Conservation (phyloP, 2,797 vertebrate genomes). For the Tinamus major region DNA sequence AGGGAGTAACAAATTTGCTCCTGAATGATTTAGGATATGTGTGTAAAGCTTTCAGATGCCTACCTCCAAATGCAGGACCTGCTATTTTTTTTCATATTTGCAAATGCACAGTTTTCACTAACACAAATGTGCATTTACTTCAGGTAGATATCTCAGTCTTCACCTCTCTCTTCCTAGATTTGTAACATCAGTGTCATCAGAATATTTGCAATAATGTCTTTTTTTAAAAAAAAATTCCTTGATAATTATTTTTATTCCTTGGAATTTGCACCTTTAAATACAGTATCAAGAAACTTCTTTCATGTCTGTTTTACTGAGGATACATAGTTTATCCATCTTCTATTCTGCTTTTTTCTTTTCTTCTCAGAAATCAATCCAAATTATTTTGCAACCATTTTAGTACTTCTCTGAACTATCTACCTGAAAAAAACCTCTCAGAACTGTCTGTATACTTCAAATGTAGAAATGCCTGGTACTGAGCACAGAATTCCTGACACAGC, state of each 20-base stretch:
- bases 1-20: neutral
- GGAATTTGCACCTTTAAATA: neutral
- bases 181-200: neutral
- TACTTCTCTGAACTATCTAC: neutral
- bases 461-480: neutral
- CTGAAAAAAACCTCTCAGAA: neutral
- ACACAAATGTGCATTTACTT: neutral
- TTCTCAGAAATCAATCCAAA: neutral
- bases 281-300: neutral
- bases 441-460: neutral
- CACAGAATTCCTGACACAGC: neutral
- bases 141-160: neutral
- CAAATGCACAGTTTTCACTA: neutral
- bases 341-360: neutral
- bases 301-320: neutral
- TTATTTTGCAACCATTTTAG: neutral
- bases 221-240: neutral
- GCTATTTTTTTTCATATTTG: neutral
- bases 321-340: neutral
- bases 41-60: neutral
- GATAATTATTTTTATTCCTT: neutral
- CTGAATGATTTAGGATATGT: neutral
- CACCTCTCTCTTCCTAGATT: neutral
- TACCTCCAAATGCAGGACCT: neutral
- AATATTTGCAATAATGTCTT: neutral